Evolutionary conservation across 2,888 invertebrate species (phyloP), one percentile per base, ranked within the genome.

Genomic region (Brachypalpus laphriformis): DNA sequence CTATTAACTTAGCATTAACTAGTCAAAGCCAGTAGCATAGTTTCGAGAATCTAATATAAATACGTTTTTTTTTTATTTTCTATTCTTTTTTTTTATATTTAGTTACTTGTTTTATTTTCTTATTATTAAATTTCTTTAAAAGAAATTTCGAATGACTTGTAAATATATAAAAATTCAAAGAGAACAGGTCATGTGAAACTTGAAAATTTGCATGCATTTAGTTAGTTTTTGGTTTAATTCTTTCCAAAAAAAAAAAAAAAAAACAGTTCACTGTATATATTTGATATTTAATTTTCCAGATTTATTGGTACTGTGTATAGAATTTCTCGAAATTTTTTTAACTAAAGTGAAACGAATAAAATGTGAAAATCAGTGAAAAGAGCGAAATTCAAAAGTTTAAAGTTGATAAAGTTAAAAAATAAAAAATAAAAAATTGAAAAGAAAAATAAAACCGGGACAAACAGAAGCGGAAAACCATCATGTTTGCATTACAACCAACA

Each of bases 401-500:
- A 54, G 9, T 47, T 31, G 45, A 28, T 16, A 25, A 47, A 63
- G 31, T 47, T 16, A 2, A 28, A 49, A 8, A 31, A 25, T 3
- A 40, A 40, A 25, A 40, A 59, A 25, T 11, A 16, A 22, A 34
- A 40, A 16, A 25, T 25, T 25, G 25, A 25, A 5, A 66, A 45
- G 1, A 31, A 1, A 31, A 31, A 31, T 31, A 31, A 54, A 40
- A 16, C 9, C 34, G 11, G 47, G 16, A 18, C n/a, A 65, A 49
- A 49, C 20, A 31, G 14, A 22, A 34, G 56, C 51, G 54, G 54
- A 37, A 34, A 6, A 31, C 28, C 34, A 51, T 45, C 37, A 92
- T 92, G 92, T 92, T 92, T 91, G 94, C 94, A 88, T 95, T 96
- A 94, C 95, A 96, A 93, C 95, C 96, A 90, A 95, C 95, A 93